Evolutionary conservation across 2,113 vertebrate genomes (phyloP).

Genomic region (Elephas maximus): DNA sequence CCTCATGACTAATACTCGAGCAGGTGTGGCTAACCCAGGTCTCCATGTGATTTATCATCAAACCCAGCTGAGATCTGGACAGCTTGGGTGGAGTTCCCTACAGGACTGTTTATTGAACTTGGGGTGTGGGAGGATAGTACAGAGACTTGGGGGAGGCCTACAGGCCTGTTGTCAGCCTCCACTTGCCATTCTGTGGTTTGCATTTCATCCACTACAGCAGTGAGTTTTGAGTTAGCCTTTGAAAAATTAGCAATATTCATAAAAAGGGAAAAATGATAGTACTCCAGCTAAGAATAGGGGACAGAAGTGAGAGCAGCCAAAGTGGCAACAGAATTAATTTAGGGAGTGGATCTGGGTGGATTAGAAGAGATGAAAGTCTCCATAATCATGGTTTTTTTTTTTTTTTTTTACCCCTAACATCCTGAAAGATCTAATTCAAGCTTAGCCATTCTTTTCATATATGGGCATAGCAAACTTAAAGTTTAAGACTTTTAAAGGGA

Average conservation of each 20-base stretch:
- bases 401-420: not conserved
- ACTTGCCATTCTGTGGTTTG: not conserved
- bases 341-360: not conserved
- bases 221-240: not conserved
- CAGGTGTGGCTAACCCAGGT: not conserved
- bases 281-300: not conserved
- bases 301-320: not conserved
- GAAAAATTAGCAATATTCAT: not conserved
- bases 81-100: not conserved
- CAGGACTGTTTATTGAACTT: not conserved
- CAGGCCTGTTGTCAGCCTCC: not conserved
- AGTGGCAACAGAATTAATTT: not conserved
- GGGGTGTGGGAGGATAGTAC: not conserved
- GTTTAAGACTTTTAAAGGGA: conserved; percentile 66
- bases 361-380: not conserved
- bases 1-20: not conserved
- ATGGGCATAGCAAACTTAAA: conserved; percentile 58
- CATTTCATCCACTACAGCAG: not conserved
- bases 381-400: not conserved
- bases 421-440: conserved; percentile 64
- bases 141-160: too few relatives aligned
- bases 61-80: not conserved
- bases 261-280: not conserved
- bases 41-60: not conserved
- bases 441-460: conserved; percentile 63